Evolutionary conservation across 1,140 invertebrate species (phyloP), one percentile per base, ranked within the genome.

Genomic region (Diplogasteroides magnus): DNA sequence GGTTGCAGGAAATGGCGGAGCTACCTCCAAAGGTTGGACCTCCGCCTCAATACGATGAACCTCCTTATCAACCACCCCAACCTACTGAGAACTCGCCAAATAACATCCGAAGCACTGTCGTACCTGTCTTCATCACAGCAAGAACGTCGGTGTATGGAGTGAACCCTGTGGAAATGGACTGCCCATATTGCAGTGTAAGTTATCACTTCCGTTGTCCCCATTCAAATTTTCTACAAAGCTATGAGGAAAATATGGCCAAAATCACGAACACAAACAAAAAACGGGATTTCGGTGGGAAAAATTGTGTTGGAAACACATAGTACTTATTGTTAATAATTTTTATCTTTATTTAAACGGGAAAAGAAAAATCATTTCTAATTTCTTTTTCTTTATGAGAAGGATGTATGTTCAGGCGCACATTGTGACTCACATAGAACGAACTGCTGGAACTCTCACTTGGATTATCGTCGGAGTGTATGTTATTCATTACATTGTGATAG

Each of bases 121-220:
- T 48, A 11, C 37, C 67, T 2, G 37, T 73, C 27, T 60, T 72
- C 1, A 73, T 72, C 70, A 72, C 48, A 25, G 37, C 70, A 14
- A 0, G 61, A 15, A 61, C 68, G 25, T 31, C 23, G 6, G 55
- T 68, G 2, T 78, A 79, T 61, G 77, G 77, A 3, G 78, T 78
- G 29, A 58, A 76, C 37, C 78, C 78, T 2, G 68, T 81, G 2
- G 78, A 80, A 62, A 77, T 81, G 70, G 78, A 80, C 60, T 80
- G 78, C 58, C 76, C 68, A 6, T 61, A 75, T 55, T 75, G 76
- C 59, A 65, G 73, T 62, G 73, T 74, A 56, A 61, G 59, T 32
- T 26, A 2, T n/a, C 60, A 31, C 25, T 61, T 37, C 31, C 31
- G 28, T 26, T 69, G 32, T 6, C 64, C 64, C 0, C 25, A 58